Evolutionary conservation across 2,888 invertebrate species (phyloP).

Genomic region (Agrilus cyanescens): DNA sequence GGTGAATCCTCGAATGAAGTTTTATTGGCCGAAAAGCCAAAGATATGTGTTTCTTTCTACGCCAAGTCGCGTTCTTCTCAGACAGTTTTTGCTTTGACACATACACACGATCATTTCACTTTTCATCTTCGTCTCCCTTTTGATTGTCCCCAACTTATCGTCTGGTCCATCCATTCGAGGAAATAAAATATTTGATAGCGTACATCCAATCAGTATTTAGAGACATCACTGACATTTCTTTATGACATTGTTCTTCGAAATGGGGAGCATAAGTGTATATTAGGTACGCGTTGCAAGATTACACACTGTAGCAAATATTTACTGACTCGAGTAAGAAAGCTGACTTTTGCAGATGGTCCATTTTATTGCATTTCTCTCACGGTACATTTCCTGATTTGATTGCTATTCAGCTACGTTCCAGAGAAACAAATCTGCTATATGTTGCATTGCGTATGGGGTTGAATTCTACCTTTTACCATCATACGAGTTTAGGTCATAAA

Average conservation of each 20-base stretch:
- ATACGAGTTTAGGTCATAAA: no score
- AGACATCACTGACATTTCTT: conserved; percentile 27
- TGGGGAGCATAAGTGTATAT: conserved; percentile 21
- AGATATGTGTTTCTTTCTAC: conserved; percentile 38
- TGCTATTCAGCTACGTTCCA: no score
- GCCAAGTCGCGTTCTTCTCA: conserved; percentile 25
- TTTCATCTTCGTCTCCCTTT: conserved; percentile 1
- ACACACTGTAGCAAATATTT: conserved; percentile 28
- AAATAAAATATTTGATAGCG: conserved; percentile 34
- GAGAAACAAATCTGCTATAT: no score
- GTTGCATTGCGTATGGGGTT: no score
- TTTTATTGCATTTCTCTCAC: no score
- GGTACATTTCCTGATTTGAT: no score
- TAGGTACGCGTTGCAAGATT: conserved; percentile 25
- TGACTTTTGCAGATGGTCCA: conserved; percentile 3
- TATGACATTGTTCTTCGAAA: conserved; percentile 25
- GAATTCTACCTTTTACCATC: no score
- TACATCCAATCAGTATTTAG: conserved; percentile 36
- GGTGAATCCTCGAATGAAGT: conserved; percentile 36
- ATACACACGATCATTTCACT: conserved; percentile 12
- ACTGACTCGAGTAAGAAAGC: conserved; percentile 7
- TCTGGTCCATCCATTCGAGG: conserved; percentile 21
- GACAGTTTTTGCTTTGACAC: conserved; percentile 31
- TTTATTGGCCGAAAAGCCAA: conserved; percentile 50
- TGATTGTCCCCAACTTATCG: conserved; percentile 15